Evolutionary conservation across 1,140 invertebrate species (phyloP), one percentile per base, ranked within the genome.

Genomic region (Orchestia grillus): DNA sequence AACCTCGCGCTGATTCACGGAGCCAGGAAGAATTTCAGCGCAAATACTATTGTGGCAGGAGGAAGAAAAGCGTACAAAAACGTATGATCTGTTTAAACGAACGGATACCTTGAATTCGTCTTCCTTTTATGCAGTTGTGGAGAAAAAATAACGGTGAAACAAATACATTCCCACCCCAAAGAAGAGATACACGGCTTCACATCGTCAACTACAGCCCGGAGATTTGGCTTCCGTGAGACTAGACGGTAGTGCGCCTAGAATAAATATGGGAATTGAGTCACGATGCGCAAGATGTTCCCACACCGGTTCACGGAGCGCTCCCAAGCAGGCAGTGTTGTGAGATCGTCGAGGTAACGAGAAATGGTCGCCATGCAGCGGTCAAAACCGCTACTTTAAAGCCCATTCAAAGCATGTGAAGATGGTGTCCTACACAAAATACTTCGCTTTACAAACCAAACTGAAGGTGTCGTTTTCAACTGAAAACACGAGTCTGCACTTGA

Each of bases 181-280:
- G 62, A 36, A 77, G 15, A 36, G 62, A 77, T 19, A 36, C 19
- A 53, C 11, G 15, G 28, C 62, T 77, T 1, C 3, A 77, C 62
- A 77, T 1, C 62, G 62, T 28, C 28, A 77, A 77, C 11, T 28
- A 19, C 62, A 77, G 36, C 62, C n/a, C 43, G 41, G 88, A 19
- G 41, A 90, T 90, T 42, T 44, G 42, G 88, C 88, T 90, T 90
- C 88, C 88, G 88, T 90, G 88, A 90, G 88, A 90, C 4, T 11
- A 42, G 88, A 44, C 88, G 15, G 88, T 15, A 90, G 42, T 15
- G 41, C 88, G 42, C n/a, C 41, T 44, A 15, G 15, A 11, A 42
- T 16, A 90, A 87, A 90, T 90, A 41, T 90, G 88, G 28, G 88
- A 90, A 90, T 4, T 42, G 42, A 42, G 4, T 42, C 41, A 90